A percentile compares a stretch with the other conserved stretches of the same genome.
Conservation (phyloP, 2,888 invertebrate genomes). For the Orthonevra nobilis region DNA sequence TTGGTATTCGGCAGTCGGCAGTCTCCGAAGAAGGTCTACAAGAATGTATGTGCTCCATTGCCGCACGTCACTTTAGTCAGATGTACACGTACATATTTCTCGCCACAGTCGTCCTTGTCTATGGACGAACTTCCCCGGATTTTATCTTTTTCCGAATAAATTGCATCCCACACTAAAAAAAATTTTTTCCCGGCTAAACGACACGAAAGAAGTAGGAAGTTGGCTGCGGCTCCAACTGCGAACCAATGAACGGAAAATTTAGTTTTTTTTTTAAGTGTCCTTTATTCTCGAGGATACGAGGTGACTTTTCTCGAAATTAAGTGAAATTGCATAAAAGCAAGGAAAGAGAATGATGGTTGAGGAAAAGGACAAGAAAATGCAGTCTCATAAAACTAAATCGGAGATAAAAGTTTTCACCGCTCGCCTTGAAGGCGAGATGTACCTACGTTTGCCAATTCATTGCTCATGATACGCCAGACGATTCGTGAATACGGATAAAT, state of each 20-base stretch:
- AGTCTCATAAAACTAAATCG: constrained; percentile 52
- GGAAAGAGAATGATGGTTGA: constrained; percentile 6
- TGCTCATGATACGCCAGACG: constrained; percentile 18
- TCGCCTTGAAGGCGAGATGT: constrained; percentile 30
- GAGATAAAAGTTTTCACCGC: constrained; percentile 59
- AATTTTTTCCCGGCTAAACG: constrained; percentile 7
- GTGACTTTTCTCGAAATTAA: constrained; percentile 53
- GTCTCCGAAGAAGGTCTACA: constrained; percentile 25
- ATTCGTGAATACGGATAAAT: constrained; percentile 28
- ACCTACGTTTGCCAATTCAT: constrained; percentile 47
- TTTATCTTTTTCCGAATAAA: constrained; percentile 63
- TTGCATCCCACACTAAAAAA: constrained; percentile 26
- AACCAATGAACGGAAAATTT: constrained; percentile 18
- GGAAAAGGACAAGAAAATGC: constrained; percentile 45
- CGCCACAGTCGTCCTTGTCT: constrained; percentile 8
- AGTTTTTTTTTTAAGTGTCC: constrained; percentile 1
- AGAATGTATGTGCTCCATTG: no score
- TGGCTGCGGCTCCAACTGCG: no score
- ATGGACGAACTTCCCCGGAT: constrained; percentile 59
- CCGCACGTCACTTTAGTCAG: constrained; percentile 56
- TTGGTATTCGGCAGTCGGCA: constrained; percentile 28
- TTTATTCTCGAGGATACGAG: constrained; percentile 16
- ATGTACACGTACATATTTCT: constrained; percentile 46
- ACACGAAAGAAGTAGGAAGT: neutral
- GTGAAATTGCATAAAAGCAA: constrained; percentile 55